phyloP scores from a whole-genome alignment of 2,797 vertebrate species.

The Dromococcyx pavoninus region DNA sequence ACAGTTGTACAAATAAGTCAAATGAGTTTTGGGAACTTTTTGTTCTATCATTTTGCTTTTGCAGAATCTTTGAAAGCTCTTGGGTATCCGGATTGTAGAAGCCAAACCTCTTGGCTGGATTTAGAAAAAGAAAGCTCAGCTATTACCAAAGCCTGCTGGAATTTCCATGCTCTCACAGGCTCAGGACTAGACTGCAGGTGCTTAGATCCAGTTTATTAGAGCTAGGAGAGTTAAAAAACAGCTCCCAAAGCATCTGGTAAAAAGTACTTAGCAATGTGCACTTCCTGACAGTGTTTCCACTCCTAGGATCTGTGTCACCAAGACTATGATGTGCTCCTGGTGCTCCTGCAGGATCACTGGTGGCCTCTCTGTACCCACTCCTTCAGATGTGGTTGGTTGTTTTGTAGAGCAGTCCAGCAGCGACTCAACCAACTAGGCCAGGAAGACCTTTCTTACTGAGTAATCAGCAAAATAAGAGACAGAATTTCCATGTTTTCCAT shows the following conservation, averaged over 20 bases:
- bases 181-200: background rate
- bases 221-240: background rate
- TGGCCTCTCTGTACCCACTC: background rate
- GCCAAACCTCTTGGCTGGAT: background rate
- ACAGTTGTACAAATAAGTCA: background rate
- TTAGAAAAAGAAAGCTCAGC: background rate
- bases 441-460: background rate
- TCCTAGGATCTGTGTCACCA: background rate
- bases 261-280: background rate
- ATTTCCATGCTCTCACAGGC: background rate
- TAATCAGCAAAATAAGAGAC: background rate
- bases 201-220: background rate
- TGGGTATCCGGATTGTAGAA: background rate
- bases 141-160: background rate
- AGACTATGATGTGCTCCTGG: background rate
- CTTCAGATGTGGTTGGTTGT: background rate
- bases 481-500: background rate
- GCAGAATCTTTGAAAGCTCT: background rate
- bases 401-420: background rate
- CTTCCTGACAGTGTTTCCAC: background rate
- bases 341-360: background rate
- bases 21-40: background rate
- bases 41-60: background rate
- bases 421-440: background rate
- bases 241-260: background rate